phyloP scores from a whole-genome alignment of 2,888 invertebrate genomes.

The Lithophane semibrunnea region DNA sequence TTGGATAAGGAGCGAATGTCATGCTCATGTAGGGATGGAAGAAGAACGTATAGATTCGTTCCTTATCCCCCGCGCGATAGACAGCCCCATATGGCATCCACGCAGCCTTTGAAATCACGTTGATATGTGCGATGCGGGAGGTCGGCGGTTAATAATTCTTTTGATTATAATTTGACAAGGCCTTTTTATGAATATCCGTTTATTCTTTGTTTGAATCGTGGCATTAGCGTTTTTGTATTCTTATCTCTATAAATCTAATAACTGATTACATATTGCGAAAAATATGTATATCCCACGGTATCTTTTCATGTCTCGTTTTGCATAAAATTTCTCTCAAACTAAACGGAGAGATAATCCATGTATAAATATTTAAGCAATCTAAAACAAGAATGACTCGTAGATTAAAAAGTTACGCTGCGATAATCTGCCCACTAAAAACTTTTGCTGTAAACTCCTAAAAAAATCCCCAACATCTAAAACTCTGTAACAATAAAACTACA shows the following conservation, averaged over 20 bases:
- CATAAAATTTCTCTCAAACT: neutral
- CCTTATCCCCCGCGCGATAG: slow-evolving; percentile 54
- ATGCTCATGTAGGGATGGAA: slow-evolving; percentile 40
- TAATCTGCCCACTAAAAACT: slow-evolving; percentile 55
- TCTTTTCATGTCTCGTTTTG: neutral
- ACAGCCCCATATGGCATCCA: slow-evolving; percentile 46
- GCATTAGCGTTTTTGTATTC: neutral
- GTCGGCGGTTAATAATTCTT: slow-evolving; percentile 50
- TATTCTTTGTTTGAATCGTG: slow-evolving; percentile 1
- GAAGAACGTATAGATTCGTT: slow-evolving; percentile 49
- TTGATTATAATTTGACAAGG: slow-evolving; percentile 35
- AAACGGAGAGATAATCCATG: slow-evolving; percentile 24
- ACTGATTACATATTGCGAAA: neutral
- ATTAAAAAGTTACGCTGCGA: slow-evolving; percentile 53
- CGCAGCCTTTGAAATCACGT: slow-evolving; percentile 57
- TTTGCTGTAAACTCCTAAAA: slow-evolving; percentile 45
- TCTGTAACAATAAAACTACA: slow-evolving; percentile 64
- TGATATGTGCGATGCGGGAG: slow-evolving; percentile 56
- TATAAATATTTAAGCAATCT: slow-evolving; percentile 44
- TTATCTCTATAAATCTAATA: neutral
- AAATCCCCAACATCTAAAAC: slow-evolving; percentile 46
- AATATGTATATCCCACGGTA: neutral
- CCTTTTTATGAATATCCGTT: neutral
- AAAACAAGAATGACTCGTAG: slow-evolving; percentile 36
- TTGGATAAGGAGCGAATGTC: slow-evolving; percentile 54